A percentile compares a stretch with the other conserved stretches of the same genome.
phyloP scores from a whole-genome alignment of 92 coral and sea anemone genomes.

The Epizoanthus rinbou region DNA sequence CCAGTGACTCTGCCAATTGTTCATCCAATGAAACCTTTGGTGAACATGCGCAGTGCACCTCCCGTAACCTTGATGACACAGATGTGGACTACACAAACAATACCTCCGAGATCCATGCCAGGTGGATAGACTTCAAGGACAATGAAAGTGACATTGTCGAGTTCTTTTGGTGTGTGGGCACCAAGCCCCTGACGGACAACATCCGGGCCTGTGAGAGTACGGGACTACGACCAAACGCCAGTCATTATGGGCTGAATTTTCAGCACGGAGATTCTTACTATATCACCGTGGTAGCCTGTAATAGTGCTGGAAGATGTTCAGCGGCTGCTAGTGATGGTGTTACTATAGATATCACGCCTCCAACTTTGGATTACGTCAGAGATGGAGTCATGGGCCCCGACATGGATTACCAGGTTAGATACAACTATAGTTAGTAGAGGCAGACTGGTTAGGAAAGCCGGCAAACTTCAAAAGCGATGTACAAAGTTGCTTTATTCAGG shows the following conservation, averaged over 20 bases:
- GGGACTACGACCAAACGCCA: conserved; percentile 78
- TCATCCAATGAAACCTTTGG: conserved; percentile 85
- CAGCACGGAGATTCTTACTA: conserved; percentile 78
- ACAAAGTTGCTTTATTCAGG: too few relatives aligned
- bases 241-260: conserved; percentile 78
- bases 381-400: conserved; percentile 98
- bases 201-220: conserved; percentile 87
- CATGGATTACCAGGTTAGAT: conserved; percentile 87
- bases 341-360: conserved; percentile 90
- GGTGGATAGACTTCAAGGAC: conserved; percentile 95
- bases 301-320: conserved; percentile 91
- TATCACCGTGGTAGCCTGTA: conserved; percentile 93
- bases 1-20: conserved; percentile 76
- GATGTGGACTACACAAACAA: conserved; percentile 86
- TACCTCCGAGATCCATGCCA: conserved; percentile 83
- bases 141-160: conserved; percentile 87
- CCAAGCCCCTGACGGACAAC: conserved; percentile 81
- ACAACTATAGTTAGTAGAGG: too few relatives aligned
- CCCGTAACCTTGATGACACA: conserved; percentile 78
- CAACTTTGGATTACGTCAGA: conserved; percentile 82
- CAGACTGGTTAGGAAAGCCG: too few relatives aligned
- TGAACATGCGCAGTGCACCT: conserved; percentile 89
- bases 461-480: too few relatives aligned
- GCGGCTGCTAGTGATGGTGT: conserved; percentile 92
- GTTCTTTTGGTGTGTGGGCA: conserved; percentile 93